Percentiles rank a stretch among this genome's conserved stretches.
Conservation (phyloP, 2,797 vertebrate genomes). For the Gymnoscopelus braueri region DNA sequence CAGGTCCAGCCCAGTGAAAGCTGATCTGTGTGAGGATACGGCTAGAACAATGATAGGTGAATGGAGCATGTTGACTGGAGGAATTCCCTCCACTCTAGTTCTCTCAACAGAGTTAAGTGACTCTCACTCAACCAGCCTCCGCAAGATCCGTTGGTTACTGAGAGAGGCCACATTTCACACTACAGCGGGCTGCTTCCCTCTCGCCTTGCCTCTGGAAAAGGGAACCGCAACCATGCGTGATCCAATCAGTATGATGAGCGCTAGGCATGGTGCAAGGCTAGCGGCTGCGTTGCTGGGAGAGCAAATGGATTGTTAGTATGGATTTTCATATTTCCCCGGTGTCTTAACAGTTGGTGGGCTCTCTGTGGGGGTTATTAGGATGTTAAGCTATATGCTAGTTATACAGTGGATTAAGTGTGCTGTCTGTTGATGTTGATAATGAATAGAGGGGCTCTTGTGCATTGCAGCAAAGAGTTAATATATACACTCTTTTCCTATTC, state of each 20-base stretch:
- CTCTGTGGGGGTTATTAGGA: conserved; percentile 59
- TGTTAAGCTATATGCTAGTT: conserved; percentile 55
- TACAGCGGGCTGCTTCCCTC: conserved; percentile 31
- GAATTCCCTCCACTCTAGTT: conserved; percentile 60
- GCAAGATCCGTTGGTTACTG: conserved; percentile 16
- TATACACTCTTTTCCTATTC: not conserved
- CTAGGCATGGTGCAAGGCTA: conserved; percentile 34
- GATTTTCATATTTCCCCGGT: conserved; percentile 61
- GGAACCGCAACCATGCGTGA: conserved; percentile 59
- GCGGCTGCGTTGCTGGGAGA: conserved; percentile 55
- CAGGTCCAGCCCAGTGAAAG: conserved; percentile 65
- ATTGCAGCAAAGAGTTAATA: not conserved
- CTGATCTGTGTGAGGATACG: conserved; percentile 59
- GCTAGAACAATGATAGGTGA: conserved; percentile 52
- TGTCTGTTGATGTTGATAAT: conserved; percentile 53
- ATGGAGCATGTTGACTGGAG: conserved; percentile 55
- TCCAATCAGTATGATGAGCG: conserved; percentile 71
- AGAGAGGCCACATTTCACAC: conserved; percentile 27
- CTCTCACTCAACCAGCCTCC: conserved; percentile 11
- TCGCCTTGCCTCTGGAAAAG: conserved; percentile 44
- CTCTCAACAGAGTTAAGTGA: conserved; percentile 38
- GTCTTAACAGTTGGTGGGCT: conserved; percentile 50
- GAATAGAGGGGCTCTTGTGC: conserved; percentile 32
- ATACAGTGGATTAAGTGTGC: conserved; percentile 23
- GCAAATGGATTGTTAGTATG: conserved; percentile 74